Base-by-base conservation (phyloP, 2,113 vertebrate genomes). In the Odocoileus hemionus region DNA sequence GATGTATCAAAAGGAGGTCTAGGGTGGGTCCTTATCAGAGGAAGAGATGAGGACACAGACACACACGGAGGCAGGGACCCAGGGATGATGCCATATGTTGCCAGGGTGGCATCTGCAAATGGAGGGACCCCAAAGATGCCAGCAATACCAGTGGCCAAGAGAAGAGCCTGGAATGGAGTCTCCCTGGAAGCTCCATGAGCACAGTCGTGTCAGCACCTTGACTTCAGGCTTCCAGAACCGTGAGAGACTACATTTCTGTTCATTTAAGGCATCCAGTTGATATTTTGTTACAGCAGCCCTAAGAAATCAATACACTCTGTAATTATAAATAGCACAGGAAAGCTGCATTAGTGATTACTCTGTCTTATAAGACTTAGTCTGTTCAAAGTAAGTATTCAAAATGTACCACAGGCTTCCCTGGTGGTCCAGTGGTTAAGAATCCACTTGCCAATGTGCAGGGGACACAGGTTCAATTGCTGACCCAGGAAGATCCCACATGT, bases 271-370 rank as follows among this genome's bases (percentile, higher is more conserved):
- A 30, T 25, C 57, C 39, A 14, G 33, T 28, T 33, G 80, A 39
- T 57, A 21, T 88, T 61, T 67, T 47, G 33, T 61, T 60, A 43
- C 0, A 2, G 88, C 11, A 57, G 55, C 25, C 54, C 26, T 4
- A 9, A n/a, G 15, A 39, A 43, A 5, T 19, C 39, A 50, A 0
- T 19, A 19, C 15, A 39, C 55, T 60, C 50, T 61, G 50, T 28
- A 36, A n/a, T 84, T 87, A 76, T 33, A 91, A 95, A 91, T 13
- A 95, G 57, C 61, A 54, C 43, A 36, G 43, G 25, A 30, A 67
- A 3, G 80, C 21, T 23, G 21, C 6, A 4, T 14, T 21, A 28
- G 64, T 7, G 36, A 23, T 39, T 21, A 30, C 26, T 15, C 1
- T 13, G 50, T 52, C 79, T 58, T 45, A 9, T 25, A 88, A 80